Evolutionary conservation across 2,113 vertebrate species (phyloP).

Genomic region (Malurus elegans): DNA sequence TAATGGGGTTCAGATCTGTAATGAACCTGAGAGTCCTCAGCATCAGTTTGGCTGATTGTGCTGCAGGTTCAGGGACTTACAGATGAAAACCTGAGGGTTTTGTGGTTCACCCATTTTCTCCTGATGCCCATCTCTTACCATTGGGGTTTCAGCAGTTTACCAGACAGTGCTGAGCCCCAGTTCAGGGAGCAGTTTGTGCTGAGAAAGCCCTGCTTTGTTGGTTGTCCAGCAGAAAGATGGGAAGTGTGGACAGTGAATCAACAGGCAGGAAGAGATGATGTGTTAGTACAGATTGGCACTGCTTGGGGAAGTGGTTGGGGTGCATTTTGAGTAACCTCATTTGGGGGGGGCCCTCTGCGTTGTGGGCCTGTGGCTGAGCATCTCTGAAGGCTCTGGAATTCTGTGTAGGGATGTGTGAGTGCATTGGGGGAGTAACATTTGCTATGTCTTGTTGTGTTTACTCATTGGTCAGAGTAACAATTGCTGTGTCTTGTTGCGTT

Average conservation of each 20-base stretch:
- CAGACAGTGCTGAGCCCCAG: neutral
- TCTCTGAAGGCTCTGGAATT: neutral
- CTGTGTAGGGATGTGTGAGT: neutral
- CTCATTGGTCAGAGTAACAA: too few species aligned
- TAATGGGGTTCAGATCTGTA: neutral
- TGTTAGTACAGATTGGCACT: neutral
- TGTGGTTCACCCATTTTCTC: neutral
- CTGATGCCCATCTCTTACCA: neutral
- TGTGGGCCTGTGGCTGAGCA: neutral
- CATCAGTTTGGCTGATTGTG: neutral
- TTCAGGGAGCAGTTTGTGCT: neutral
- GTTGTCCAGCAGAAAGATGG: neutral
- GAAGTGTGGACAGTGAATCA: neutral
- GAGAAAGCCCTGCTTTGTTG: neutral
- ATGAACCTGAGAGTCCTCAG: neutral
- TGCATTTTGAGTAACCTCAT: neutral
- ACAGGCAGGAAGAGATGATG: neutral
- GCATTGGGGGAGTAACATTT: neutral
- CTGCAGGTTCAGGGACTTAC: neutral
- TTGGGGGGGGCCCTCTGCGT: neutral
- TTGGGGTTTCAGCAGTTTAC: neutral
- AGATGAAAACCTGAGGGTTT: neutral
- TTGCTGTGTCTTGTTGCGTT: too few species aligned
- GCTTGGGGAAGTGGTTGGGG: neutral
- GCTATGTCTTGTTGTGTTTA: neutral